Conservation (phyloP, 1,140 invertebrate genomes). For the Plectrocnemia conspersa region DNA sequence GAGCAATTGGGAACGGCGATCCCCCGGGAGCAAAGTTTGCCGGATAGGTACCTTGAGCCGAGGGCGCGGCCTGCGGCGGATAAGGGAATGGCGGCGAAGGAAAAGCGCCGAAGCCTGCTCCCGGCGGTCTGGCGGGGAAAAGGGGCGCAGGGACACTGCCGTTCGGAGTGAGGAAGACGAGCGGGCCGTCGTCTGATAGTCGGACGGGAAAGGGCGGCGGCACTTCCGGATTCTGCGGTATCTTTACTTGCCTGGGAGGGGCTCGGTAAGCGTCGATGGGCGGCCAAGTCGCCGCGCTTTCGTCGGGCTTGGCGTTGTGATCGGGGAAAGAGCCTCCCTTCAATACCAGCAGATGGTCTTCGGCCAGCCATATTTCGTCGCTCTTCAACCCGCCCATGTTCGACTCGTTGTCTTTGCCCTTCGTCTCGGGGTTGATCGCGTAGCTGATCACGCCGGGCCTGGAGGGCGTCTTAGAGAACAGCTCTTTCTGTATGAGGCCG, state of each 20-base stretch:
- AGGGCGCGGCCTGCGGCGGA: slow-evolving; percentile 47
- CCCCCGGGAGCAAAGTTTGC: slow-evolving; percentile 58
- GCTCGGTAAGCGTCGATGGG: slow-evolving; percentile 79
- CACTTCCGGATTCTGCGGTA: slow-evolving; percentile 67
- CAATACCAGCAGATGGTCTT: slow-evolving; percentile 79
- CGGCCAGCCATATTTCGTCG: slow-evolving; percentile 84
- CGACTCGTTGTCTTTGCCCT: slow-evolving; percentile 67
- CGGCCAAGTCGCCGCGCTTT: slow-evolving; percentile 56
- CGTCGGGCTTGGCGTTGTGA: slow-evolving; percentile 46
- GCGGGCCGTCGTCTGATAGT: slow-evolving; percentile 71
- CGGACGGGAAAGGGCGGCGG: slow-evolving; percentile 87
- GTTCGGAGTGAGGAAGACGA: slow-evolving; percentile 66
- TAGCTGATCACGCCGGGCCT: slow-evolving; percentile 79
- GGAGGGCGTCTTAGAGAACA: slow-evolving; percentile 62
- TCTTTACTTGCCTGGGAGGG: slow-evolving; percentile 71
- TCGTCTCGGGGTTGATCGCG: slow-evolving; percentile 66
- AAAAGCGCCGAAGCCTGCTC: slow-evolving; percentile 58
- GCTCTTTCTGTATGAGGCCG: slow-evolving; percentile 79
- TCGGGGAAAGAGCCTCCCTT: slow-evolving; percentile 67
- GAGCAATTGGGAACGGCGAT: slow-evolving; percentile 56
- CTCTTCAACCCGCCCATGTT: slow-evolving; percentile 75
- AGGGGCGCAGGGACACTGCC: slow-evolving; percentile 51
- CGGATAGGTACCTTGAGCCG: slow-evolving; percentile 51
- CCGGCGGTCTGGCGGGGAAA: slow-evolving; percentile 47
- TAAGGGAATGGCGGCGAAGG: slow-evolving; percentile 52